Percentiles rank a stretch among this genome's conserved stretches.
These are phyloP conservation scores for Sebastes minor DNA, from an alignment of 2,797 vertebrate genomes.

Conservation along the genomic window DNA sequence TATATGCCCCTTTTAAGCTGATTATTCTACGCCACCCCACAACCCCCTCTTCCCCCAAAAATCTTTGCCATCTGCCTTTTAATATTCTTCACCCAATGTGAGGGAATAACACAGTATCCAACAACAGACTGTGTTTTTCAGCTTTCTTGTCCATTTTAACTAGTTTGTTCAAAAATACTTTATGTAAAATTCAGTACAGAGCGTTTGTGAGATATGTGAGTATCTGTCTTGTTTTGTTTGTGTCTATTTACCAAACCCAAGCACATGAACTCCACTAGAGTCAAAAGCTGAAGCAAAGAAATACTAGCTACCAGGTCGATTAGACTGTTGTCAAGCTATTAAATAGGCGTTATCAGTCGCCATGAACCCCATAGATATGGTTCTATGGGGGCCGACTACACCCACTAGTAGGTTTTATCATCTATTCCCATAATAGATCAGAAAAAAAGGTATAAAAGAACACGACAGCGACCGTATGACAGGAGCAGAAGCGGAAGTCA, in stretches of 20 bases:
- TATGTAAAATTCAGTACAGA: neutral
- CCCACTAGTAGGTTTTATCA: no score
- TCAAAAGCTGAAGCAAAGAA: neutral
- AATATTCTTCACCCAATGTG: neutral
- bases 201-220: neutral
- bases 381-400: fast-evolving
- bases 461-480: no score
- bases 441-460: no score
- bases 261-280: neutral
- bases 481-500: no score
- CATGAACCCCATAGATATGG: no score
- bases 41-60: neutral
- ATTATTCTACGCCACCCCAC: neutral
- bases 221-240: neutral
- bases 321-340: no score
- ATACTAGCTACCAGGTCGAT: neutral
- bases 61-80: neutral
- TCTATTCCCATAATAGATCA: no score
- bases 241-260: neutral
- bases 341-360: no score
- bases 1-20: neutral
- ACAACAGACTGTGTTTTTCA: neutral
- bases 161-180: neutral
- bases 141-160: neutral
- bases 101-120: neutral